Evolutionary conservation across 35 echinoderm and acorn worm species (phyloP).

Genomic region (Nesometra sesokonis): DNA sequence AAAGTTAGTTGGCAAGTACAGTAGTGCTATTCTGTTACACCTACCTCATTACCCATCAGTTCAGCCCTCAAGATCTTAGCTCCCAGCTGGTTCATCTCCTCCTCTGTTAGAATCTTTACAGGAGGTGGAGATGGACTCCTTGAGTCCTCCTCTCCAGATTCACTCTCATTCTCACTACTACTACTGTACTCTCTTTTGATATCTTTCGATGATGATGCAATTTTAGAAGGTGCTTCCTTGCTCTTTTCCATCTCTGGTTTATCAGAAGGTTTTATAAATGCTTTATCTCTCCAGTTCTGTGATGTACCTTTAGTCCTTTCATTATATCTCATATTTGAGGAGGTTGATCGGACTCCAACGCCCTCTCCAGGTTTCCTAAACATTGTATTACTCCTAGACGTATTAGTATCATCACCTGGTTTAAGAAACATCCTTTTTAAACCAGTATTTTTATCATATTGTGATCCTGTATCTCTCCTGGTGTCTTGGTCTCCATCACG

Average conservation of each 20-base stretch:
- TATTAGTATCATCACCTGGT: background rate
- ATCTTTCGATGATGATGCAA: constrained; percentile 2
- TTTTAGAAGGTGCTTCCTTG: background rate
- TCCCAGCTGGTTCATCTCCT: constrained; percentile 94
- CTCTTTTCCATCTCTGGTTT: background rate
- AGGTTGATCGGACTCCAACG: constrained; percentile 3
- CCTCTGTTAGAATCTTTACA: constrained; percentile 55
- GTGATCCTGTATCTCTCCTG: background rate
- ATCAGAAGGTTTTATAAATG: background rate
- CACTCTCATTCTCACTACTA: constrained; percentile 24
- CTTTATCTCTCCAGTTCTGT: background rate
- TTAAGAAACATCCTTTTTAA: constrained; percentile 10
- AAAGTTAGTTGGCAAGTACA: no score
- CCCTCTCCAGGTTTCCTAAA: constrained; percentile 66
- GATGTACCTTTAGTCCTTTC: constrained; percentile 15
- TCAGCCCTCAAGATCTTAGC: constrained; percentile 90
- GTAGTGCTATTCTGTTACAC: background rate
- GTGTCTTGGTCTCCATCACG: constrained; percentile 20
- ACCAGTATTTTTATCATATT: background rate
- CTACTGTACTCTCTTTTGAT: constrained; percentile 5
- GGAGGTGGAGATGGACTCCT: constrained; percentile 26
- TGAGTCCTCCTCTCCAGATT: background rate
- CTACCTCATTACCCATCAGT: constrained; percentile 92
- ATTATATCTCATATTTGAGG: constrained; percentile 24
- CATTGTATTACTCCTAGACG: background rate